Evolutionary conservation across 2,888 invertebrate species (phyloP).

Genomic region (Coelinius sp.): DNA sequence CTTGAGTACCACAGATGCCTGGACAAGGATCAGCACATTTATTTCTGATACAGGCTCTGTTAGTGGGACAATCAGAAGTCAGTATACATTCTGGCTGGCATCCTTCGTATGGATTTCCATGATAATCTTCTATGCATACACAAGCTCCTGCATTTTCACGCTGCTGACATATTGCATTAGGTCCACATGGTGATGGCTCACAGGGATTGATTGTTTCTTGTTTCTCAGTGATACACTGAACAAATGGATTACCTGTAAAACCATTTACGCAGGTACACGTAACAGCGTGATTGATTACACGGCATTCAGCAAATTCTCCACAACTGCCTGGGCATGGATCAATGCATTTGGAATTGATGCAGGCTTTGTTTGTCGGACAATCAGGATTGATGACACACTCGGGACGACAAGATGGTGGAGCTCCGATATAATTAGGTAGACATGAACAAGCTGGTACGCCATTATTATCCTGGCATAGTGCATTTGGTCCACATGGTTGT

Average conservation of each 20-base stretch:
- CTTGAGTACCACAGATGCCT: slow-evolving; percentile 86
- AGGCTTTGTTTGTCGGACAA: slow-evolving; percentile 83
- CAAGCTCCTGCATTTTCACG: slow-evolving; percentile 86
- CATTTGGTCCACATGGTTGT: slow-evolving; percentile 87
- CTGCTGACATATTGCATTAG: slow-evolving; percentile 85
- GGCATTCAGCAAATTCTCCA: slow-evolving; percentile 84
- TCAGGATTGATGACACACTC: slow-evolving; percentile 88
- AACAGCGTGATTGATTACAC: slow-evolving; percentile 84
- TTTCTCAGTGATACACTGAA: slow-evolving; percentile 79
- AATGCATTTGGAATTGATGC: slow-evolving; percentile 84
- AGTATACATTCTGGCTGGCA: slow-evolving; percentile 90
- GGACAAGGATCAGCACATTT: slow-evolving; percentile 91
- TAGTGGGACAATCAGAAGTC: slow-evolving; percentile 87
- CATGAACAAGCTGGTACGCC: slow-evolving; percentile 83
- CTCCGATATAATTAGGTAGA: slow-evolving; percentile 82
- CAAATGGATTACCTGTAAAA: slow-evolving; percentile 86
- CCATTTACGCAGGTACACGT: slow-evolving; percentile 84
- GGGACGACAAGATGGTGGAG: slow-evolving; percentile 86
- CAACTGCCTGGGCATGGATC: slow-evolving; percentile 89
- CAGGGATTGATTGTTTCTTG: slow-evolving; percentile 80
- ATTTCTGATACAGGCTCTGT: slow-evolving; percentile 85
- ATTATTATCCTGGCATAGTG: slow-evolving; percentile 79
- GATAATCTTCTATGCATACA: slow-evolving; percentile 84
- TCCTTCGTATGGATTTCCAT: slow-evolving; percentile 88
- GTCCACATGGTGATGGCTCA: slow-evolving; percentile 89